Percentiles rank a stretch among this genome's conserved stretches.
Evolutionary conservation across 2,797 vertebrate genomes (phyloP).

Genomic region (Phyllotis vaccarum): DNA sequence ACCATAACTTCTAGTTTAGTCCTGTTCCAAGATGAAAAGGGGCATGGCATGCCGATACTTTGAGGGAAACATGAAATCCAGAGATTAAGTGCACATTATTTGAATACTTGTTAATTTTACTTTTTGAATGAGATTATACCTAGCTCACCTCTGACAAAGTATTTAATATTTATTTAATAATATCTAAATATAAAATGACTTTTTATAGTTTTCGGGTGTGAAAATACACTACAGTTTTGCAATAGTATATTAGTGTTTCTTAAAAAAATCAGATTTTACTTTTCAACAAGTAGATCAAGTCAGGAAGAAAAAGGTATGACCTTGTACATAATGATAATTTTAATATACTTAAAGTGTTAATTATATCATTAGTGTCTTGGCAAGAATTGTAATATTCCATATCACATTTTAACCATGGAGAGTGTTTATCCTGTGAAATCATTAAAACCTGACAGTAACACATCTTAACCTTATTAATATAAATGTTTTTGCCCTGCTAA

Average conservation of each 20-base stretch:
- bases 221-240: neutral
- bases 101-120: neutral
- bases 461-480: conserved; percentile 31
- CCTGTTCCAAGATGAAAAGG: neutral
- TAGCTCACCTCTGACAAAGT: neutral
- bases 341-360: neutral
- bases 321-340: neutral
- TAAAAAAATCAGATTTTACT: neutral
- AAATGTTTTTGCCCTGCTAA: neutral
- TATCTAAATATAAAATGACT: neutral
- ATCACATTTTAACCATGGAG: neutral
- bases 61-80: neutral
- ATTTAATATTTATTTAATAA: neutral
- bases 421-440: neutral
- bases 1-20: neutral
- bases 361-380: neutral
- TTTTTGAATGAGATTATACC: neutral
- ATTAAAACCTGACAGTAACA: neutral
- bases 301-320: neutral
- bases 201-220: neutral
- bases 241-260: neutral
- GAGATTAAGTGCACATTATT: neutral
- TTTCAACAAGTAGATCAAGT: neutral
- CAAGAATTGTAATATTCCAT: neutral
- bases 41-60: neutral